Conservation (phyloP, 1,140 invertebrate species). For the Oreohelix idahoensis region DNA sequence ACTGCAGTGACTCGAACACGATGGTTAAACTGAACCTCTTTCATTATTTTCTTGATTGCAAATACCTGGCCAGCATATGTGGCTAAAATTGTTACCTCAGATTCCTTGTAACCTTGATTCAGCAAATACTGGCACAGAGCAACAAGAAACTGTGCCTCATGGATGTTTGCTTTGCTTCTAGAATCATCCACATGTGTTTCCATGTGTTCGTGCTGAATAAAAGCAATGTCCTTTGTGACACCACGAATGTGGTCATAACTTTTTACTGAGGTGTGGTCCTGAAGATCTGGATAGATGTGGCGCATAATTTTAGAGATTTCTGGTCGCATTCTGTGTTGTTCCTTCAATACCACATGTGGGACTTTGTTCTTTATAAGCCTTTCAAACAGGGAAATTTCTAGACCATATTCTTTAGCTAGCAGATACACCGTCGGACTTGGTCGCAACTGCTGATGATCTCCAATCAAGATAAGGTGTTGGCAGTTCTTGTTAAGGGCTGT, state of each 20-base stretch:
- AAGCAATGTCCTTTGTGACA: slow-evolving; percentile 67
- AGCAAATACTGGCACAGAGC: slow-evolving; percentile 68
- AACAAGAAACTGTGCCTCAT: slow-evolving; percentile 69
- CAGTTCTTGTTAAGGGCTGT: slow-evolving; percentile 78
- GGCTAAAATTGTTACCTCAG: slow-evolving; percentile 72
- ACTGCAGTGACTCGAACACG: slow-evolving; percentile 77
- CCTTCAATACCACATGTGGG: slow-evolving; percentile 61
- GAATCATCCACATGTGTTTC: slow-evolving; percentile 64
- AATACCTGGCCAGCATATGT: slow-evolving; percentile 71
- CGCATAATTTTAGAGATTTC: slow-evolving; percentile 71
- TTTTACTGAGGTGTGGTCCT: slow-evolving; percentile 64
- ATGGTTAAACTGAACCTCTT: background rate
- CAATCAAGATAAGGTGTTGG: slow-evolving; percentile 87
- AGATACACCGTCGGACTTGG: slow-evolving; percentile 71
- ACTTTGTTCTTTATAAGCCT: slow-evolving; percentile 69
- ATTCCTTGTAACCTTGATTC: slow-evolving; percentile 66
- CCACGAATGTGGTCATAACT: slow-evolving; percentile 65
- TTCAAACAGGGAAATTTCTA: slow-evolving; percentile 73
- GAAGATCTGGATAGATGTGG: slow-evolving; percentile 70
- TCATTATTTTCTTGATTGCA: slow-evolving; percentile 31
- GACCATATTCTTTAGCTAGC: slow-evolving; percentile 66
- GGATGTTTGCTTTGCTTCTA: slow-evolving; percentile 66
- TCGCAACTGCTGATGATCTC: slow-evolving; percentile 78
- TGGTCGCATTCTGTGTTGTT: slow-evolving; percentile 61
- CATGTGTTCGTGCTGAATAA: slow-evolving; percentile 68